These are phyloP conservation scores for Microctonus aethiopoides DNA, from an alignment of 2,888 invertebrate species.

Conservation along the genomic window DNA sequence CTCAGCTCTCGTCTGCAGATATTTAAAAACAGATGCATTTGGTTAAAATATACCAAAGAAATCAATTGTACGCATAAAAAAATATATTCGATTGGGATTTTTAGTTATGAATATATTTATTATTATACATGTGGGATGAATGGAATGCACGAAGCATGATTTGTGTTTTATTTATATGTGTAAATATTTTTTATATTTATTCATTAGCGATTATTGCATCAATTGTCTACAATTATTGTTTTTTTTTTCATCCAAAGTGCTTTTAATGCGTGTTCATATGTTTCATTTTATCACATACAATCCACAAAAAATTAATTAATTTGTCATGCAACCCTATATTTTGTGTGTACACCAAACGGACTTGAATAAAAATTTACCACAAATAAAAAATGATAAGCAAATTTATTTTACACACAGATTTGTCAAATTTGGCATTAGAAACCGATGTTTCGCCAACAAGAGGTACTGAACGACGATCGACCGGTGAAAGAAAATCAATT, in stretches of 20 bases:
- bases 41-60: not conserved
- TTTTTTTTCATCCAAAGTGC: not conserved
- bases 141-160: constrained; percentile 33
- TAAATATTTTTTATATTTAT: constrained; percentile 10
- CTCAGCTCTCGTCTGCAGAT: constrained; percentile 49
- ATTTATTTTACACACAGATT: constrained; percentile 69
- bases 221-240: not conserved
- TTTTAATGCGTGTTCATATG: constrained; percentile 30
- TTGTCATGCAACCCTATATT: not conserved
- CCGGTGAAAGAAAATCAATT: constrained; percentile 67
- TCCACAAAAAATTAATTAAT: not conserved
- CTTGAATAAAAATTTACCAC: not conserved
- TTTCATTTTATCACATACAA: too few species aligned
- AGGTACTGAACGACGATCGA: constrained; percentile 59
- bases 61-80: constrained; percentile 13
- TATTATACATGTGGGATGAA: not conserved
- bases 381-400: not conserved
- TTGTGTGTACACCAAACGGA: not conserved
- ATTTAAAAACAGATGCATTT: not conserved
- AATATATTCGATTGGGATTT: constrained; percentile 17
- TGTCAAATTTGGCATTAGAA: constrained; percentile 82
- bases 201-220: too few species aligned
- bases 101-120: not conserved
- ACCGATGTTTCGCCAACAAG: constrained; percentile 71
- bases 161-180: not conserved